phyloP scores from a whole-genome alignment of 2,797 vertebrate genomes.

The Pterois miles region DNA sequence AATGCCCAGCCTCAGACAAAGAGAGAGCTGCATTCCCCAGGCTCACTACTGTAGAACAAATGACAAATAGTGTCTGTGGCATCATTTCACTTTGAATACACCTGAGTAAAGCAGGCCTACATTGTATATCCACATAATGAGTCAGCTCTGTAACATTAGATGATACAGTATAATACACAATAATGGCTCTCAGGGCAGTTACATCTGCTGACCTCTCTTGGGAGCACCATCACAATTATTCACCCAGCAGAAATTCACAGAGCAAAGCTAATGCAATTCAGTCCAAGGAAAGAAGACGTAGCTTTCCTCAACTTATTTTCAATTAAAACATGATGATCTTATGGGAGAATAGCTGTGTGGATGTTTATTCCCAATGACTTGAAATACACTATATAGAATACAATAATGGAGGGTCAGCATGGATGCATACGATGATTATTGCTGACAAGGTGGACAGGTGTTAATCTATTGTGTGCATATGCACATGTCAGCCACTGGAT shows the following conservation, averaged over 20 bases:
- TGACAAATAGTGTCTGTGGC: conserved; percentile 6
- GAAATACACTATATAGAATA: conserved; percentile 25
- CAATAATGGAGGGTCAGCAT: conserved; percentile 23
- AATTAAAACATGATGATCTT: conserved; percentile 48
- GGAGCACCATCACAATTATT: conserved; percentile 71
- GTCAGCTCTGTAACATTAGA: conserved; percentile 66
- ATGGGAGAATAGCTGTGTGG: conserved; percentile 5
- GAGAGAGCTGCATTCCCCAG: conserved; percentile 10
- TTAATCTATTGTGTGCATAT: not conserved
- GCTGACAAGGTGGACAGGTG: conserved; percentile 11
- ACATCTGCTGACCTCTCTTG: conserved; percentile 71
- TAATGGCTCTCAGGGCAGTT: conserved; percentile 74
- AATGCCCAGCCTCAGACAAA: conserved; percentile 1
- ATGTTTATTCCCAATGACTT: not conserved
- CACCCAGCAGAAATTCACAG: conserved; percentile 69
- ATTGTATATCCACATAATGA: conserved; percentile 55
- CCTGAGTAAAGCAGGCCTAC: conserved; percentile 41
- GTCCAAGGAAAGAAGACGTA: conserved; percentile 55
- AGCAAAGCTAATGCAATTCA: conserved; percentile 63
- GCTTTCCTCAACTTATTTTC: conserved; percentile 57
- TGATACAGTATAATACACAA: conserved; percentile 68
- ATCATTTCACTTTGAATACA: conserved; percentile 56
- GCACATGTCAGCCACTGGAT: not conserved
- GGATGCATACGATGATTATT: conserved; percentile 37
- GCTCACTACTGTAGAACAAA: conserved; percentile 5